Percentiles rank a stretch among this genome's conserved stretches.
Evolutionary conservation across 2,113 vertebrate genomes (phyloP).

Genomic region (Oncorhynchus nerka): DNA sequence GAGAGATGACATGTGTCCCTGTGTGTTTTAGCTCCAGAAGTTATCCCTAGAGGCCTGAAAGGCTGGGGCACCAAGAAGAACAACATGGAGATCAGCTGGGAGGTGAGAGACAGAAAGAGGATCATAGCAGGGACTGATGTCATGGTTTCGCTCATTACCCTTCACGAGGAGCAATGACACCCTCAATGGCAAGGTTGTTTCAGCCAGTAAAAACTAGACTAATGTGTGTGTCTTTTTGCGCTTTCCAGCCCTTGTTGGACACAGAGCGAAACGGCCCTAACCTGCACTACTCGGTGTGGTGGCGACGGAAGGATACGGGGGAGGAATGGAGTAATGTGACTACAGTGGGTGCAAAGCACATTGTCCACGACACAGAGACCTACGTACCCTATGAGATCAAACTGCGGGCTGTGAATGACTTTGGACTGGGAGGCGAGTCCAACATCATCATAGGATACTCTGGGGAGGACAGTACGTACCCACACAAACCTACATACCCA

Average conservation of each 20-base stretch:
- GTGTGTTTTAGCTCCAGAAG: conserved; percentile 84
- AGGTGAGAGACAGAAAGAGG: conserved; percentile 67
- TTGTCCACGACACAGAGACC: conserved; percentile 83
- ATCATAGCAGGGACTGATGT: neutral
- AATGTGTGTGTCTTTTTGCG: neutral
- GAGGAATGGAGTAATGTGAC: conserved; percentile 85
- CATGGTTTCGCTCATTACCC: too few relatives aligned
- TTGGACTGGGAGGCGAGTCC: conserved; percentile 84
- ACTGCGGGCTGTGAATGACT: conserved; percentile 89
- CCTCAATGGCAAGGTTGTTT: too few relatives aligned
- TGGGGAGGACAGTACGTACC: conserved; percentile 91
- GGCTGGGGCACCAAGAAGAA: conserved; percentile 87
- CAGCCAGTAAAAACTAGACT: neutral
- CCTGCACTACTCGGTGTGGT: conserved; percentile 84
- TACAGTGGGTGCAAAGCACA: conserved; percentile 69
- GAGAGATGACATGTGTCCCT: conserved; percentile 2
- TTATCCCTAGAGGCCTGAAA: conserved; percentile 81
- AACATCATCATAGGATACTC: conserved; percentile 85
- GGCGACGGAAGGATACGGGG: conserved; percentile 79
- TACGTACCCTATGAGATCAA: conserved; percentile 92
- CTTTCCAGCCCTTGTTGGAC: conserved; percentile 66
- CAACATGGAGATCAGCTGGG: conserved; percentile 98
- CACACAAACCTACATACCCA: neutral
- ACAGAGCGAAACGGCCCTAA: conserved; percentile 87
- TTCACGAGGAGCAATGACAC: too few relatives aligned